Conservation (phyloP, 2,888 invertebrate genomes). For the Chloroclysta siterata region DNA sequence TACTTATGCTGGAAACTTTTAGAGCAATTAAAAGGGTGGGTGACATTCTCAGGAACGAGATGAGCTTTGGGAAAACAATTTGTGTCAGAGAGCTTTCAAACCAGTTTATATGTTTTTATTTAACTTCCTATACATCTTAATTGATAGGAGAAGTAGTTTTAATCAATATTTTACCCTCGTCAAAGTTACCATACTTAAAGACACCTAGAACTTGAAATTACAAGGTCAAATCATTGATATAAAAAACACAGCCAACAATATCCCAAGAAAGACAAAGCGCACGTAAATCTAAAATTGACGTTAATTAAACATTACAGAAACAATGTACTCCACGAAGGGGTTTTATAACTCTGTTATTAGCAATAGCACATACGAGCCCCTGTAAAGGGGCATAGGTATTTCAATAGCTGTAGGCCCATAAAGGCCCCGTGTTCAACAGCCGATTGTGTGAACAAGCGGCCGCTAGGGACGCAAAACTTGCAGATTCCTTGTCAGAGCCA, state of each 20-base stretch:
- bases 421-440: constrained; percentile 60
- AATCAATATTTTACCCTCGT: not conserved
- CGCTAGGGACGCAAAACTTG: constrained; percentile 80
- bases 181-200: too few species aligned
- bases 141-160: too few species aligned
- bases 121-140: too few species aligned
- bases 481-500: constrained; percentile 81
- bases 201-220: not conserved
- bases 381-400: constrained; percentile 56
- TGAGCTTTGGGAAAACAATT: constrained; percentile 14
- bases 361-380: constrained; percentile 66
- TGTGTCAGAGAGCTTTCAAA: not conserved
- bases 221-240: not conserved
- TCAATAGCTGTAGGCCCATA: constrained; percentile 71
- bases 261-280: constrained; percentile 23
- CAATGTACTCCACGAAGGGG: constrained; percentile 54
- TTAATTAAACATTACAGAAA: constrained; percentile 52
- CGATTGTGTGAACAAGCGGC: constrained; percentile 81
- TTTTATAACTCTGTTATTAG: constrained; percentile 70
- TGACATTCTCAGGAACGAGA: constrained; percentile 28
- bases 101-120: not conserved
- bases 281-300: constrained; percentile 40
- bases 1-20: constrained; percentile 39
- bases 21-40: constrained; percentile 32
- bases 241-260: not conserved